A percentile compares a stretch with the other conserved stretches of the same genome.
phyloP scores from a whole-genome alignment of 1,140 invertebrate genomes.

The Augochlora pura region DNA sequence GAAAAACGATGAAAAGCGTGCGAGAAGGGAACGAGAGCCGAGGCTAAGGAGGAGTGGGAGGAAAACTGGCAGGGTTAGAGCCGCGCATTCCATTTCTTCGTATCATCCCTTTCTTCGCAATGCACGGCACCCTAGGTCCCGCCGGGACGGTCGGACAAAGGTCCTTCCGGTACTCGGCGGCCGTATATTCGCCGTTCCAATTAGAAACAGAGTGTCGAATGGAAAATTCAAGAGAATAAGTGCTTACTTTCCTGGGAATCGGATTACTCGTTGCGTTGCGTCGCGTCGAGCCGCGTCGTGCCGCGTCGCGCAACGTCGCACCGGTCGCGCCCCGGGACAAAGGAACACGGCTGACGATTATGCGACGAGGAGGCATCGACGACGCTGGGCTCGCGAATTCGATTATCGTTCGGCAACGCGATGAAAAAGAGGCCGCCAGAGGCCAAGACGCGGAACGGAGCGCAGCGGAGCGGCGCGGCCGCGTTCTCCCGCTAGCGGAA shows the following conservation, averaged over 20 bases:
- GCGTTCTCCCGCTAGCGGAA: neutral
- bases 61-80: neutral
- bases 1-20: neutral
- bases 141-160: conserved; percentile 19
- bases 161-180: conserved; percentile 21
- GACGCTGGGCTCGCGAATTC: neutral
- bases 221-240: conserved; percentile 48
- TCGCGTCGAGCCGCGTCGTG: too few species aligned
- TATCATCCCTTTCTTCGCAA: conserved; percentile 18
- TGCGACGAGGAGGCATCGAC: neutral
- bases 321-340: neutral
- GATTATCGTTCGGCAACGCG: neutral
- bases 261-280: conserved; percentile 21
- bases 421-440: too few species aligned
- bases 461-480: too few species aligned
- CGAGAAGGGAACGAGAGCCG: neutral
- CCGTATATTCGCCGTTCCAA: conserved; percentile 40
- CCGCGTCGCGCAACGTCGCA: too few species aligned
- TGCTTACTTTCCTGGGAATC: neutral
- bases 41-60: neutral
- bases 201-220: conserved; percentile 50
- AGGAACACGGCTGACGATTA: conserved; percentile 14
- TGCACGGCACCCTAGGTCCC: neutral
- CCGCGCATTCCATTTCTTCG: conserved; percentile 37
- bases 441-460: too few species aligned